Evolutionary conservation across 2,797 vertebrate genomes (phyloP).

Genomic region (Babyrousa celebensis): DNA sequence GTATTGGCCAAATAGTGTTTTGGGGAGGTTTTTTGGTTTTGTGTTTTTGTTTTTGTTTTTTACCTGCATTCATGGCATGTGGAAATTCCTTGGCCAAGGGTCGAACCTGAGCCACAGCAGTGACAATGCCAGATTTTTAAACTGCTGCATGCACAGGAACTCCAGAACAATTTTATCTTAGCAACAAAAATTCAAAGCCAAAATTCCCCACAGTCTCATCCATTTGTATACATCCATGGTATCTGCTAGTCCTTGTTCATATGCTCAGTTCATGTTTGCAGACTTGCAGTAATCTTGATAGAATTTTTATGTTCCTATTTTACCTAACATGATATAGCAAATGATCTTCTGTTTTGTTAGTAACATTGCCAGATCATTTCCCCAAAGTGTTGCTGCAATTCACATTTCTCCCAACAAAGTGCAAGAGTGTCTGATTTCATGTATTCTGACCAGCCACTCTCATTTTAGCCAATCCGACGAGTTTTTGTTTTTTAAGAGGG

Average conservation of each 20-base stretch:
- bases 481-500: neutral
- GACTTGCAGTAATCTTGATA: neutral
- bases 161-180: neutral
- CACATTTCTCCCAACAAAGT: neutral
- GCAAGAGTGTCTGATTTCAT: neutral
- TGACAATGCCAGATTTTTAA: too few species aligned
- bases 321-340: neutral
- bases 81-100: too few species aligned
- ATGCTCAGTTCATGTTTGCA: neutral
- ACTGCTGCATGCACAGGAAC: too few species aligned
- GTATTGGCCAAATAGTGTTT: neutral
- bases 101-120: too few species aligned
- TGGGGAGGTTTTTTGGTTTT: too few species aligned
- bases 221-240: neutral
- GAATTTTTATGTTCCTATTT: neutral
- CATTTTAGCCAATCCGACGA: neutral
- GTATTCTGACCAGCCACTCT: neutral
- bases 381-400: neutral
- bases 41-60: too few species aligned
- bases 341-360: neutral
- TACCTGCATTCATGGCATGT: too few species aligned
- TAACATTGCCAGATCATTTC: neutral
- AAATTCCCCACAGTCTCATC: neutral
- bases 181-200: constrained; percentile 26
- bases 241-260: neutral